These are phyloP conservation scores for Nemotelus pantherinus DNA, from an alignment of 2,888 invertebrate species.

Conservation along the genomic window DNA sequence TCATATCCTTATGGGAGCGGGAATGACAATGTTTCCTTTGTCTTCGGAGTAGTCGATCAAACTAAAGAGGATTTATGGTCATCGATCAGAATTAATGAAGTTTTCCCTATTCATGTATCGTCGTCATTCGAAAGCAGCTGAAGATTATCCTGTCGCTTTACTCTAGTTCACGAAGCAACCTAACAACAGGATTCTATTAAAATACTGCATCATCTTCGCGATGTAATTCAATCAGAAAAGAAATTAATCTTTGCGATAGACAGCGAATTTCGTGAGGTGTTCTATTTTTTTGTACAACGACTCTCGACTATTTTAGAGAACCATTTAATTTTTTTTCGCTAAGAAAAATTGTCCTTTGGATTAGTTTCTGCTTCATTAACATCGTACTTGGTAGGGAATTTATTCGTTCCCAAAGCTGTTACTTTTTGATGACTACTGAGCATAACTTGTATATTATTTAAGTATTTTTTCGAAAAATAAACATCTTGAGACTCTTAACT, in stretches of 20 bases:
- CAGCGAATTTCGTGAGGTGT: slow-evolving; percentile 23
- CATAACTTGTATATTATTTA: too few species aligned
- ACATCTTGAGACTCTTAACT: too few species aligned
- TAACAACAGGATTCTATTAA: slow-evolving; percentile 31
- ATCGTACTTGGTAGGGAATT: too few species aligned
- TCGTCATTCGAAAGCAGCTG: slow-evolving; percentile 14
- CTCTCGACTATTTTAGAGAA: not conserved
- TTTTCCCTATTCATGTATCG: slow-evolving; percentile 54
- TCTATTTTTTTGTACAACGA: not conserved
- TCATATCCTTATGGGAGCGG: slow-evolving; percentile 29
- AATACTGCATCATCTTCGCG: slow-evolving; percentile 40
- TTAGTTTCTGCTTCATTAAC: not conserved
- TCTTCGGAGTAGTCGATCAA: slow-evolving; percentile 50
- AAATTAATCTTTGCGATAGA: slow-evolving; percentile 48
- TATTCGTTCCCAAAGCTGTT: too few species aligned
- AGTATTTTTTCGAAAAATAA: too few species aligned
- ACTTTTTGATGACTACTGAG: too few species aligned
- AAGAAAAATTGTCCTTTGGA: not conserved
- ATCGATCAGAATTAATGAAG: slow-evolving; percentile 66
- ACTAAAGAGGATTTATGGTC: slow-evolving; percentile 63
- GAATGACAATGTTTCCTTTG: slow-evolving; percentile 42
- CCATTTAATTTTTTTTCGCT: not conserved
- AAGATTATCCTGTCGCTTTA: slow-evolving; percentile 37
- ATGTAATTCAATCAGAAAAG: slow-evolving; percentile 48
- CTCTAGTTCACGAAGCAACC: slow-evolving; percentile 3